Percentiles rank a stretch among this genome's conserved stretches.
These are phyloP conservation scores for Hydrocynus forskahlii DNA, from an alignment of 2,797 vertebrate genomes.

Conservation along the genomic window DNA sequence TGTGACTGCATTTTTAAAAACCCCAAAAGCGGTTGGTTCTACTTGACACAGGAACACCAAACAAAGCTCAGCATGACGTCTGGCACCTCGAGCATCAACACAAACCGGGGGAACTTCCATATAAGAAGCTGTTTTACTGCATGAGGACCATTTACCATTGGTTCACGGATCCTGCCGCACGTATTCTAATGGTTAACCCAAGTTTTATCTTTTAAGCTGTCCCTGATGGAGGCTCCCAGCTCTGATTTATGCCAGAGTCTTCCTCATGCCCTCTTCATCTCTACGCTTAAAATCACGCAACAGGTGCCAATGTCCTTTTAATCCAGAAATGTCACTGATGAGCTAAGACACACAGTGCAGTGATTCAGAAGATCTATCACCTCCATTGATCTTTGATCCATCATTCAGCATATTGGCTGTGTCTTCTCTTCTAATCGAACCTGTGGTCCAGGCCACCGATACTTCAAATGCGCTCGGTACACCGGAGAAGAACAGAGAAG, in stretches of 20 bases:
- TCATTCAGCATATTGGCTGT: neutral
- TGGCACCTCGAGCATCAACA: no score
- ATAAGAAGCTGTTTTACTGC: no score
- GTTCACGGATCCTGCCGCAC: no score
- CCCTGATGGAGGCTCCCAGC: constrained; percentile 24
- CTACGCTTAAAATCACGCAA: constrained; percentile 18
- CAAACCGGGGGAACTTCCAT: no score
- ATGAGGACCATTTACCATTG: no score
- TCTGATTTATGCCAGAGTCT: constrained; percentile 33
- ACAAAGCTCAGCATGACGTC: no score
- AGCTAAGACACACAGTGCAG: neutral
- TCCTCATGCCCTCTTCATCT: constrained; percentile 25
- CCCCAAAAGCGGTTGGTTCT: no score
- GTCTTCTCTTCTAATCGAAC: neutral
- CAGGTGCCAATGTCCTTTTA: constrained; percentile 18
- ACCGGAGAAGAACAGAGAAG: neutral
- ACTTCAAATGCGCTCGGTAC: neutral
- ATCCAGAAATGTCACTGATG: constrained; percentile 18
- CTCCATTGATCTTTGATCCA: constrained; percentile 11
- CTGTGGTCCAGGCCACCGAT: neutral
- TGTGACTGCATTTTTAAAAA: no score
- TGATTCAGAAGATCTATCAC: constrained; percentile 3
- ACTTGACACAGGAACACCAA: no score
- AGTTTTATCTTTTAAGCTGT: no score
- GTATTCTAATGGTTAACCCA: no score